phyloP scores from a whole-genome alignment of 2,113 vertebrate species.

The Oreochromis spilurus region DNA sequence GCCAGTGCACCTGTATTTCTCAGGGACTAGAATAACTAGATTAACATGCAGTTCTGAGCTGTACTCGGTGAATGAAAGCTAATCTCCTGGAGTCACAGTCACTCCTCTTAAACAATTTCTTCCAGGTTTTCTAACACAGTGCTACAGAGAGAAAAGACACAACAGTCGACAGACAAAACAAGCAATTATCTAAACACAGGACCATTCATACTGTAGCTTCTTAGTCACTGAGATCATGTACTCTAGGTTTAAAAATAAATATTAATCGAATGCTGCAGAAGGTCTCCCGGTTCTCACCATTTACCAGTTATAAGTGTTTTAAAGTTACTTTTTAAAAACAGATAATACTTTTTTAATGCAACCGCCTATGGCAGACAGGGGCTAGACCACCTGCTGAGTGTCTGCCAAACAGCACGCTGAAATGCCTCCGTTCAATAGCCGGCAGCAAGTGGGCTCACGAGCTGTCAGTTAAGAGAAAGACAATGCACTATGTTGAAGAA shows the following conservation, averaged over 20 bases:
- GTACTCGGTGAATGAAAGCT: conserved; percentile 32
- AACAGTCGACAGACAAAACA: neutral
- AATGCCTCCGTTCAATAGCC: neutral
- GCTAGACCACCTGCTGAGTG: conserved; percentile 37
- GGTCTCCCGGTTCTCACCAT: neutral
- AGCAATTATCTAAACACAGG: neutral
- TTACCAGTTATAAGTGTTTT: neutral
- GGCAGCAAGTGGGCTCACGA: neutral
- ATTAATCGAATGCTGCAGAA: neutral
- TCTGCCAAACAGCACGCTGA: neutral
- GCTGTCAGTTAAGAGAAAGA: neutral
- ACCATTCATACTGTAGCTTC: neutral
- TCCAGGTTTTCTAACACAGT: neutral
- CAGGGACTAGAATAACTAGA: conserved; percentile 65
- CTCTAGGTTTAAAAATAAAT: neutral
- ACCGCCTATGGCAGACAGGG: neutral
- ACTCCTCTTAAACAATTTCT: neutral
- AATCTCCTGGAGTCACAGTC: conserved; percentile 37
- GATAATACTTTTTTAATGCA: neutral
- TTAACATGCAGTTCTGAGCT: conserved; percentile 35
- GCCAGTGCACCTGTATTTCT: conserved; percentile 1
- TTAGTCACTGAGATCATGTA: neutral
- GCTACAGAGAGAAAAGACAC: neutral
- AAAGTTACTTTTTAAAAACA: neutral
- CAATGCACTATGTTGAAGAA: conserved; percentile 1